These are phyloP conservation scores for Oreocharis arfaki DNA, from an alignment of 2,113 vertebrate species.

Conservation along the genomic window DNA sequence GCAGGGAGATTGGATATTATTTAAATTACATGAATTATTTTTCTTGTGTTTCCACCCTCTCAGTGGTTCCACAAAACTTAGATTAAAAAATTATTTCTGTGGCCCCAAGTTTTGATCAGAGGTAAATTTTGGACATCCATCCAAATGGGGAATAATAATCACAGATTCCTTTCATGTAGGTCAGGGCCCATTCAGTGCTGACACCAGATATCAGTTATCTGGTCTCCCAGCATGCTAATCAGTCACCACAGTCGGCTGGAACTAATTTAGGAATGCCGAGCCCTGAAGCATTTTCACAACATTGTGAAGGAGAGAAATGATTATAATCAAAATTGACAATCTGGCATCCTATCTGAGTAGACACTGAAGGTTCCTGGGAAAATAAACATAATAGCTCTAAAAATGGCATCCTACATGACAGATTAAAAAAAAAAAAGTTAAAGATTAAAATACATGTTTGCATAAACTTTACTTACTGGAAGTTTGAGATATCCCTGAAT, in stretches of 20 bases:
- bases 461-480: neutral
- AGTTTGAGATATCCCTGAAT: neutral
- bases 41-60: neutral
- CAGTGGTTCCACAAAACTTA: neutral
- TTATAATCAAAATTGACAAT: constrained; percentile 65
- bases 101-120: neutral
- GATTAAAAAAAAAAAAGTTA: neutral
- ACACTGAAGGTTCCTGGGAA: constrained; percentile 43
- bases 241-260: constrained; percentile 54
- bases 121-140: neutral
- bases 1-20: neutral
- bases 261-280: constrained; percentile 63
- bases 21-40: neutral
- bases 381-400: constrained; percentile 40
- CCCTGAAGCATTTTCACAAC: constrained; percentile 49
- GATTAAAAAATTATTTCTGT: neutral
- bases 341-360: constrained; percentile 42
- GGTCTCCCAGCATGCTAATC: constrained; percentile 56
- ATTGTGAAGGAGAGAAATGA: constrained; percentile 28
- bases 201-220: constrained; percentile 61
- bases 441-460: neutral
- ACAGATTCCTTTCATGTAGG: constrained; percentile 40
- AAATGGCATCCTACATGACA: neutral
- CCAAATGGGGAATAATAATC: neutral
- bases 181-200: constrained; percentile 34